Base-by-base conservation (phyloP, 2,113 vertebrate species). In the Ageneiosus marmoratus region DNA sequence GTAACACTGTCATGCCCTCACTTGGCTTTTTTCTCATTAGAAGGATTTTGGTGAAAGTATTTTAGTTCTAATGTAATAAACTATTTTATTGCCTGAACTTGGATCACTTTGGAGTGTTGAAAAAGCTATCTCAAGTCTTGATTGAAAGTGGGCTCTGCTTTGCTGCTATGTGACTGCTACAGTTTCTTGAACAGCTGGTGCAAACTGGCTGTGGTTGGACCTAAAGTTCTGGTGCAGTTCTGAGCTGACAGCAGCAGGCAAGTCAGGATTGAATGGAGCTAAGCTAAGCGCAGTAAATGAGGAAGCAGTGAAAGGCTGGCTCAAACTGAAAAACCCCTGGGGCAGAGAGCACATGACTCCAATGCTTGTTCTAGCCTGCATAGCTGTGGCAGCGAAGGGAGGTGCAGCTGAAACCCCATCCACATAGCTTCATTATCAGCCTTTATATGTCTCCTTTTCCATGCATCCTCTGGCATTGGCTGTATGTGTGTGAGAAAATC, bases 221-320 rank as follows among this genome's bases (percentile, higher is more conserved):
- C 75, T 81, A 83, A 80, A 44, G 6, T 63, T 75, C 24, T 27
- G 27, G 80, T 70, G 41, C 67, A 67, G 56, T 60, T 85, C 81
- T 78, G 85, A 89, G 88, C 85, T 89, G 84, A 58, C 69, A 81
- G 84, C 85, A 83, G 86, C 82, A 55, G 82, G 78, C 60, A 84
- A 89, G 86, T 89, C 88, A 91, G 91, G 87, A 69, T 90, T 92
- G 86, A 92, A 89, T 91, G 82, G 86, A 90, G 81, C 85, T 81
- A 70, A 82, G 82, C 86, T 83, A 83, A 88, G 88, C 81, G 84
- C 32, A 86, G 88, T 86, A 79, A 81, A 89, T 89, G 86, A 87
- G 87, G 87, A 85, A 88, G 79, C 72, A 79, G 73, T 88, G 80
- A 83, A 60, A 84, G 86, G 78, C 77, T 77, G 58, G 58, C 48